These are phyloP conservation scores for Metellina segmentata DNA, from an alignment of 2,888 invertebrate species.

Conservation along the genomic window DNA sequence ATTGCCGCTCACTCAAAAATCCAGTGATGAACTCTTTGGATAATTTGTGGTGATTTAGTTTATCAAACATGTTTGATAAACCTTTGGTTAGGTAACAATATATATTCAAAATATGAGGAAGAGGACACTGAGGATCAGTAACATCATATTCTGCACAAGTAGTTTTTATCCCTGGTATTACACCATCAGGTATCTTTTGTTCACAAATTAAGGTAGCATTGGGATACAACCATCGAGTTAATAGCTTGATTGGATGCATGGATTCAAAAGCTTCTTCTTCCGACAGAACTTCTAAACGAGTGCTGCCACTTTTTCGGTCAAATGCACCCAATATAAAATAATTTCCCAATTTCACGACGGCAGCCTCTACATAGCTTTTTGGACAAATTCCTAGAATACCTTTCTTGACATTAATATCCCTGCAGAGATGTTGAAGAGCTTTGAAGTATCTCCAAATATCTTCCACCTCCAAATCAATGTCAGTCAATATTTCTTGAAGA, in stretches of 20 bases:
- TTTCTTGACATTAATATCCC: constrained; percentile 31
- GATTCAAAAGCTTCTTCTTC: constrained; percentile 23
- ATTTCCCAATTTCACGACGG: constrained; percentile 88
- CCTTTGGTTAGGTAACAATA: constrained; percentile 53
- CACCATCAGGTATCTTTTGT: not conserved
- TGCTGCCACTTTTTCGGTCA: constrained; percentile 87
- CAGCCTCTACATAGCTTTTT: constrained; percentile 82
- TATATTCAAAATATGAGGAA: constrained; percentile 58
- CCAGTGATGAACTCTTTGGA: constrained; percentile 93
- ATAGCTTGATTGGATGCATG: not conserved
- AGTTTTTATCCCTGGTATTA: constrained; percentile 16
- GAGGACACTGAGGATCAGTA: not conserved
- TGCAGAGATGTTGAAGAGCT: constrained; percentile 72
- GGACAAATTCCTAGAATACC: constrained; percentile 70
- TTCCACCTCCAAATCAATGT: constrained; percentile 36
- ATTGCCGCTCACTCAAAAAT: constrained; percentile 92
- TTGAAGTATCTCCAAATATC: constrained; percentile 57
- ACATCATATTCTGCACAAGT: not conserved
- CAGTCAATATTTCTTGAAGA: constrained; percentile 26
- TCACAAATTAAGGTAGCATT: constrained; percentile 46
- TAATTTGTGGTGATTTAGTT: constrained; percentile 80
- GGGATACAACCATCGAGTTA: constrained; percentile 43
- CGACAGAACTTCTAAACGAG: constrained; percentile 87
- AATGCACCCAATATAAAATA: constrained; percentile 93
- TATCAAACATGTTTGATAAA: constrained; percentile 72